Evolutionary conservation across 1,140 invertebrate genomes (phyloP).

Genomic region (Maniola jurtina): DNA sequence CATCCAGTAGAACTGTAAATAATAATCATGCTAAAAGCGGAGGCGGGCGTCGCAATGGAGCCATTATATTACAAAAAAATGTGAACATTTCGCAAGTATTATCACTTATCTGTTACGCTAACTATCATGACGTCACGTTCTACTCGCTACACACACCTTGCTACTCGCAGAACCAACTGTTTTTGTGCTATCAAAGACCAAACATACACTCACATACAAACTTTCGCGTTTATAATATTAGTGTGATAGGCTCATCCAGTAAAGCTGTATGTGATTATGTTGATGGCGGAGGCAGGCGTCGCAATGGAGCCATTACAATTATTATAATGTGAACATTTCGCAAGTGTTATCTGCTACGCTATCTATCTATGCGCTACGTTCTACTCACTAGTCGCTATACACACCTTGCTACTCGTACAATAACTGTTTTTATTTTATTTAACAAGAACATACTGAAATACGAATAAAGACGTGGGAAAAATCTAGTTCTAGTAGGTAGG

Average conservation of each 20-base stretch:
- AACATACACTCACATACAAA: too few species aligned
- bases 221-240: too few species aligned
- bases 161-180: too few species aligned
- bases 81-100: conserved; percentile 25
- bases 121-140: conserved; percentile 20
- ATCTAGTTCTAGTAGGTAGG: too few species aligned
- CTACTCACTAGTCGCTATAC: not conserved
- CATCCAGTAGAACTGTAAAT: conserved; percentile 11
- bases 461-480: not conserved
- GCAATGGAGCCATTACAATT: conserved; percentile 28
- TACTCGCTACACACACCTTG: not conserved
- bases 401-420: not conserved
- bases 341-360: conserved; percentile 26
- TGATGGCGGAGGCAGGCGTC: conserved; percentile 24
- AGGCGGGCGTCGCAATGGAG: conserved; percentile 27
- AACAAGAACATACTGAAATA: too few species aligned
- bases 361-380: conserved; percentile 22
- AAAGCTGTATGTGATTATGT: not conserved
- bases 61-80: conserved; percentile 28
- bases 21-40: conserved; percentile 7
- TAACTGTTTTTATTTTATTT: too few species aligned
- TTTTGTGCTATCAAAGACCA: too few species aligned
- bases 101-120: conserved; percentile 21
- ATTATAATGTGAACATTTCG: conserved; percentile 30
- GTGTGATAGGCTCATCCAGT: conserved; percentile 13